Evolutionary conservation across 1,140 invertebrate species (phyloP), one percentile per base, ranked within the genome.

Genomic region (Calephelis virginiensis): DNA sequence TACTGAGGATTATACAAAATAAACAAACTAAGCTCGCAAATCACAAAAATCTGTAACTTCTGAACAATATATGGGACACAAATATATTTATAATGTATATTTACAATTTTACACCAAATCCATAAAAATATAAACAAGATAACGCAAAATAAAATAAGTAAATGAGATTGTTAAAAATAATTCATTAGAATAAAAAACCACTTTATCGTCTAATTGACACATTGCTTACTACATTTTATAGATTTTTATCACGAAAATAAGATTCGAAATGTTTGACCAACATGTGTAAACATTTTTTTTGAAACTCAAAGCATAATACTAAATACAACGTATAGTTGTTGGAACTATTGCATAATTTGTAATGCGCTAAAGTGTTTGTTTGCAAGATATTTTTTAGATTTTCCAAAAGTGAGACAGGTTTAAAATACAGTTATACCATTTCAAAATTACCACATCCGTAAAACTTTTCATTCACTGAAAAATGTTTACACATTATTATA

Each of bases 121-220:
- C 17, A 53, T 17, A 5, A 50, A 53, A 53, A 53, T 53, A 53
- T 53, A 53, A 13, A 17, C 13, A 53, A 17, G 14, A 53, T 13
- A 53, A 53, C 14, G 14, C 0, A 28, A 53, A 53, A 53, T 53
- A 53, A 53, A 13, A 13, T 49, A 49, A 53, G 49, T 17, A 53
- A 53, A 53, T 53, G 49, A 53, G 49, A 53, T 53, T 53, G 49
- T 17, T 53, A 10, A 10, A 53, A 17, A 53, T 43, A 43, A 43
- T 43, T 43, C 3, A 1, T 43, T 43, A 43, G 40, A 43, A 8
- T 43, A 43, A 43, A 43, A 49, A 53, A 53, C 17, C 49, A 53
- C 8, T 53, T 53, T 53, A 28, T 28, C 8, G 49, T 17, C 49
- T 53, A 53, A 53, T 53, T 53, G 49, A 53, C 49, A 53, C 49